A percentile compares a stretch with the other conserved stretches of the same genome.
These are phyloP conservation scores for Caiman crocodilus DNA, from an alignment of 2,797 vertebrate species.

Conservation along the genomic window DNA sequence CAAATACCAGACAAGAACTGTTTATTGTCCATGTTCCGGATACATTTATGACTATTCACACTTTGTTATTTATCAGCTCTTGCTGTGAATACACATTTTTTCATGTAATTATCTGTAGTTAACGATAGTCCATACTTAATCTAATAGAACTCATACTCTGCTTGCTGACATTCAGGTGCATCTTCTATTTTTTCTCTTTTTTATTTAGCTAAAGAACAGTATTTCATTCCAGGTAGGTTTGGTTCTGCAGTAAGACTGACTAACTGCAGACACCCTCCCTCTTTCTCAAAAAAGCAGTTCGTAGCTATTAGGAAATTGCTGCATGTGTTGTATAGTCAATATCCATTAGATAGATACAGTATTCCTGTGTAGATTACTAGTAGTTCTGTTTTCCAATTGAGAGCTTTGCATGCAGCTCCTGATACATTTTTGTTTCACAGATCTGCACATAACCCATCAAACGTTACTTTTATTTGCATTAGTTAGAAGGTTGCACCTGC, in stretches of 20 bases:
- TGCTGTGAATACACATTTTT: constrained; percentile 65
- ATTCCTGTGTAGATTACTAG: constrained; percentile 65
- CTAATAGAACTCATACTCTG: constrained; percentile 81
- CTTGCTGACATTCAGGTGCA: constrained; percentile 87
- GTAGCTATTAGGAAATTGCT: constrained; percentile 72
- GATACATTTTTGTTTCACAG: constrained; percentile 50
- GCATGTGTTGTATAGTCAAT: constrained; percentile 78
- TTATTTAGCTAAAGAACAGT: constrained; percentile 98
- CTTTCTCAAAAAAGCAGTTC: constrained; percentile 61
- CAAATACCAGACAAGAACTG: constrained; percentile 58
- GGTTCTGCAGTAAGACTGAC: constrained; percentile 81
- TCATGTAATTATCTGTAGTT: constrained; percentile 71
- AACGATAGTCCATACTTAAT: constrained; percentile 78
- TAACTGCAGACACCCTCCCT: constrained; percentile 74
- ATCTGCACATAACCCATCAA: constrained; percentile 59
- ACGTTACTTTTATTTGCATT: constrained; percentile 37
- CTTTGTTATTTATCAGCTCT: constrained; percentile 62
- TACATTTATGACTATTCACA: constrained; percentile 69
- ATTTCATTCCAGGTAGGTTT: constrained; percentile 99
- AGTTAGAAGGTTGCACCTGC: constrained; percentile 70
- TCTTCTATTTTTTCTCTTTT: constrained; percentile 85
- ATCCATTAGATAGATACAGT: constrained; percentile 64
- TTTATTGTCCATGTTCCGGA: constrained; percentile 52
- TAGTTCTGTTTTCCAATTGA: constrained; percentile 69
- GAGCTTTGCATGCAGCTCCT: constrained; percentile 83